Percentiles rank a stretch among this genome's conserved stretches.
Evolutionary conservation across 2,888 invertebrate species (phyloP).

Genomic region (Germaria angustata): DNA sequence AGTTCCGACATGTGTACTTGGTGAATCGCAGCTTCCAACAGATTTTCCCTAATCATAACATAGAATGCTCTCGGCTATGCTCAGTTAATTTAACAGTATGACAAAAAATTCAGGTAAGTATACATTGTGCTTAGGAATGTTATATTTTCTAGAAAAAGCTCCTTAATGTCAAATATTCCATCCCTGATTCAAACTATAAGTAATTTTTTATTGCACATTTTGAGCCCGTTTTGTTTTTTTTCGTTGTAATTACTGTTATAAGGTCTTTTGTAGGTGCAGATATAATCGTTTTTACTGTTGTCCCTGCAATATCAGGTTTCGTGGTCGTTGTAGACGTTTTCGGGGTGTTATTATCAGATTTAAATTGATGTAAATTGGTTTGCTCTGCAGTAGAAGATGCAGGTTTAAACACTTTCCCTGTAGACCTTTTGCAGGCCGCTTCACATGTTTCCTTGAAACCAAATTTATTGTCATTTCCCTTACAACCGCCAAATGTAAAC

Average conservation of each 20-base stretch:
- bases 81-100: no score
- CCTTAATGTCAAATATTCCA: no score
- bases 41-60: no score
- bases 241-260: not conserved
- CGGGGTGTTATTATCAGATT: not conserved
- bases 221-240: constrained; percentile 15
- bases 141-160: no score
- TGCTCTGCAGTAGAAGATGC: not conserved
- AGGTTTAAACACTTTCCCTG: not conserved
- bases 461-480: constrained; percentile 76
- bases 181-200: no score
- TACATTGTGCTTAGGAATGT: no score
- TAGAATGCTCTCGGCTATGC: no score
- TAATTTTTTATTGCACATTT: not conserved
- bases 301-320: not conserved
- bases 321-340: not conserved
- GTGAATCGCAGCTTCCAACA: no score
- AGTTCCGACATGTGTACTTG: no score
- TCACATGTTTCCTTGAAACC: constrained; percentile 74
- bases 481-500: constrained; percentile 77
- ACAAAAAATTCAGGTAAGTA: no score
- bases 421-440: constrained; percentile 69
- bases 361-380: not conserved
- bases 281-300: constrained; percentile 1
- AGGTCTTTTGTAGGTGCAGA: not conserved